Base-by-base conservation (phyloP, 1,140 invertebrate species). In the Calephelis nemesis region DNA sequence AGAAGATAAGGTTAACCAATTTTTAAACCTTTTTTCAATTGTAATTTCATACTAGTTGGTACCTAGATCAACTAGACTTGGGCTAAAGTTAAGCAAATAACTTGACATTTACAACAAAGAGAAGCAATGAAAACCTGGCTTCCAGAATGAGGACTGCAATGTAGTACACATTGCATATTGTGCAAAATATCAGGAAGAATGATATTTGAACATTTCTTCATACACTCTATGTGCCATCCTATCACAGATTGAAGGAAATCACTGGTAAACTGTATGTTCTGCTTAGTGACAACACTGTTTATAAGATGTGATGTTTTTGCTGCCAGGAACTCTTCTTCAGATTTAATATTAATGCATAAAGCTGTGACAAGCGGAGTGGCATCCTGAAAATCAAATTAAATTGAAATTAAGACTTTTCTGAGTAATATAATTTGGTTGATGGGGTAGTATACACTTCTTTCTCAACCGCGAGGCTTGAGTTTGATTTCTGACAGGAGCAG, bases 241-340 rank as follows among this genome's bases (percentile, higher is more conserved):
- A 88, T 73, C 0, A 84, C 77, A 71, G 77, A 83, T 60, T 67
- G 65, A 8, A 87, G 49, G 67, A 78, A 77, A 68, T 84, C 78
- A 65, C 71, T 52, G 15, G 71, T 70, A 74, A 89, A 82, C 63
- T 81, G 74, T 19, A 90, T 67, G 63, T 79, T 90, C 71, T 88
- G 84, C 71, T 85, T 88, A 9, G 77, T 85, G 9, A 85, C 47
- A 62, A 90, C 72, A 65, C 72, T 85, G 48, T 79, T 84, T 39
- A 91, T 74, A 65, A 91, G 76, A 76, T 84, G 84, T 62, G 88
- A 90, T 50, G 83, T 76, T 79, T 90, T 90, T 48, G 84, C 78
- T n/a, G 79, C 74, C 47, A 91, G 68, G 69, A 80, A 81, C 52
- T 87, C 82, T 78, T 91, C 85, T n/a, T n/a, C 54, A 9, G 85